These are phyloP conservation scores for Ancistrus triradiatus DNA, from an alignment of 2,113 vertebrate genomes.

Conservation along the genomic window DNA sequence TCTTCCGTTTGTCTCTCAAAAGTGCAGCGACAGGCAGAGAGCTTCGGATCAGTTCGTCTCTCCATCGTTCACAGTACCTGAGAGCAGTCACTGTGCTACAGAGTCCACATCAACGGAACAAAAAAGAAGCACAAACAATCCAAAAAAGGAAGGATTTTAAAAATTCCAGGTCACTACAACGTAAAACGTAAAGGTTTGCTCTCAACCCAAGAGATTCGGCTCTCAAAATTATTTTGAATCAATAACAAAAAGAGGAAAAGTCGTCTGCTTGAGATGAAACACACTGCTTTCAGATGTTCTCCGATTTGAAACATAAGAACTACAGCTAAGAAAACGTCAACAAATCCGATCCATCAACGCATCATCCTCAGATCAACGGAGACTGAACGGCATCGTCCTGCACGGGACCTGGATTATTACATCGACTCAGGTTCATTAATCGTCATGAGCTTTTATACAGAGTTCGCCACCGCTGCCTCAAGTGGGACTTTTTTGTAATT, in stretches of 20 bases:
- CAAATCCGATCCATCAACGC: conserved; percentile 53
- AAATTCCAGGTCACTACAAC: conserved; percentile 69
- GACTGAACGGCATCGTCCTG: conserved; percentile 57
- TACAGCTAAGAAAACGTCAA: conserved; percentile 56
- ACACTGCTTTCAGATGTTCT: too few relatives aligned
- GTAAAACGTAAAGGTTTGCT: conserved; percentile 60
- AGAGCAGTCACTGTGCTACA: conserved; percentile 77
- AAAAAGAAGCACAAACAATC: conserved; percentile 42
- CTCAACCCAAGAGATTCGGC: conserved; percentile 61
- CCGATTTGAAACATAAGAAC: conserved; percentile 60
- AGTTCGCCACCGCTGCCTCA: conserved; percentile 48
- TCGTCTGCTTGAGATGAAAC: conserved; percentile 16
- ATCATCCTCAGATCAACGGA: conserved; percentile 59
- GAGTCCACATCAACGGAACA: conserved; percentile 65
- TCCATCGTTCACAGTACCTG: conserved; percentile 74
- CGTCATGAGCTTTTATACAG: conserved; percentile 63
- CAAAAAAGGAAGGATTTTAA: conserved; percentile 40
- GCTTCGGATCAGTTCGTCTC: conserved; percentile 64
- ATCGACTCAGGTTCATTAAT: conserved; percentile 55
- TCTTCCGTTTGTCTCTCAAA: conserved; percentile 55
- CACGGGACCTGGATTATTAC: too few relatives aligned
- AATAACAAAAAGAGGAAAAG: conserved; percentile 50
- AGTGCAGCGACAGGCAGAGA: conserved; percentile 74
- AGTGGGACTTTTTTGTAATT: conserved; percentile 39
- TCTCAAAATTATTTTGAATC: conserved; percentile 65